Conservation (phyloP, 2,113 vertebrate species). For the Zapus hudsonius region DNA sequence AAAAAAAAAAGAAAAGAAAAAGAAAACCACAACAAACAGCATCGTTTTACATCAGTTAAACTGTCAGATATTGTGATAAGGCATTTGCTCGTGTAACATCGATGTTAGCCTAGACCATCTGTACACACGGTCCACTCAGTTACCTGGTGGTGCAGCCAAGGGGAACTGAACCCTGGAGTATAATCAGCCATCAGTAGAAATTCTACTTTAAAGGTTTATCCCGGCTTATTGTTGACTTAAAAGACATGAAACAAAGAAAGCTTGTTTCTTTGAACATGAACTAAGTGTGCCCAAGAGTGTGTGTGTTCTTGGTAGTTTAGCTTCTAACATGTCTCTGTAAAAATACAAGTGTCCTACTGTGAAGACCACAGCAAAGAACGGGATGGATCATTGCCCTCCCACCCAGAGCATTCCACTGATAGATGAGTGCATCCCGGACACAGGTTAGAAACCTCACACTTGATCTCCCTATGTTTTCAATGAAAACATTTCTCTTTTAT, state of each 20-base stretch:
- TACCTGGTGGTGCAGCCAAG: background rate
- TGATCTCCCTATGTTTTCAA: constrained; percentile 72
- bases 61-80: background rate
- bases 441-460: constrained; percentile 40
- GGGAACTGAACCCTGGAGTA: background rate
- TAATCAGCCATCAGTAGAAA: background rate
- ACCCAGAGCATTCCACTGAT: constrained; percentile 26
- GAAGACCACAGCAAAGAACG: background rate
- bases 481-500: constrained; percentile 80
- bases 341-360: background rate
- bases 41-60: background rate
- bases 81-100: background rate
- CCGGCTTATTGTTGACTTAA: background rate
- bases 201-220: background rate
- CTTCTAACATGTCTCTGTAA: constrained; percentile 60
- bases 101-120: background rate
- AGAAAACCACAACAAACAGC: background rate
- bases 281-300: background rate
- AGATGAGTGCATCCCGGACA: constrained; percentile 51
- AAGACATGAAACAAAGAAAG: constrained; percentile 41
- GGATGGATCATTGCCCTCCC: fast-evolving
- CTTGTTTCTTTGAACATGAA: constrained; percentile 39
- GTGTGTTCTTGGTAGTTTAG: constrained; percentile 39
- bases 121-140: background rate
- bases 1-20: constrained; percentile 22